These are phyloP conservation scores for Chloropsis cyanopogon DNA, from an alignment of 2,113 vertebrate species.

Conservation along the genomic window DNA sequence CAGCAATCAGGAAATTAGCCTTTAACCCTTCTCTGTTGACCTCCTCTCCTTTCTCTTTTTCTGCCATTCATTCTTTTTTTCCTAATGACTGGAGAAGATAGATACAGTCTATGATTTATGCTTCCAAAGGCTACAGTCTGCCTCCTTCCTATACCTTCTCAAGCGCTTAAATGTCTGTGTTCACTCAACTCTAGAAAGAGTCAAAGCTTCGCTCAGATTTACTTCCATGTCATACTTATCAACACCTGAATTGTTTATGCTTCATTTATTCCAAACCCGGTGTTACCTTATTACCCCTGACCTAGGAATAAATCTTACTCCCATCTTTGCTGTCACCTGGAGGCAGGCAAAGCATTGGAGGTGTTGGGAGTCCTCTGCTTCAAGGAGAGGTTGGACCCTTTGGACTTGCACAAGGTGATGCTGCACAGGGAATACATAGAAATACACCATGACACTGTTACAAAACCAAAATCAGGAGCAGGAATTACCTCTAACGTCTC, in stretches of 20 bases:
- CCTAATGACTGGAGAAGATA: slow-evolving; percentile 5
- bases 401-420: not conserved
- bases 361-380: not conserved
- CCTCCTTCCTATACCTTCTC: not conserved
- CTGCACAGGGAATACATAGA: not conserved
- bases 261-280: not conserved
- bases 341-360: not conserved
- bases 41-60: slow-evolving; percentile 44
- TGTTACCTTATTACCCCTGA: not conserved
- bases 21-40: slow-evolving; percentile 35
- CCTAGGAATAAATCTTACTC: not conserved
- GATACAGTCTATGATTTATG: not conserved
- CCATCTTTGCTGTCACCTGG: not conserved
- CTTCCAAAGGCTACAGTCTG: not conserved
- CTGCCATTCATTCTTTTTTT: slow-evolving; percentile 32
- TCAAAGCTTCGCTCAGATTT: slow-evolving; percentile 10
- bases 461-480: not conserved
- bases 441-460: fast-evolving
- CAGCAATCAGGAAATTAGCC: slow-evolving; percentile 48
- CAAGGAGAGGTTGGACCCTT: not conserved
- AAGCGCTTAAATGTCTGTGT: not conserved
- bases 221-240: not conserved
- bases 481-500: not conserved
- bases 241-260: not conserved
- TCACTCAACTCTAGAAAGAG: not conserved